These are phyloP conservation scores for Cataglyphis albicans DNA, from an alignment of 2,888 invertebrate genomes.

Conservation along the genomic window DNA sequence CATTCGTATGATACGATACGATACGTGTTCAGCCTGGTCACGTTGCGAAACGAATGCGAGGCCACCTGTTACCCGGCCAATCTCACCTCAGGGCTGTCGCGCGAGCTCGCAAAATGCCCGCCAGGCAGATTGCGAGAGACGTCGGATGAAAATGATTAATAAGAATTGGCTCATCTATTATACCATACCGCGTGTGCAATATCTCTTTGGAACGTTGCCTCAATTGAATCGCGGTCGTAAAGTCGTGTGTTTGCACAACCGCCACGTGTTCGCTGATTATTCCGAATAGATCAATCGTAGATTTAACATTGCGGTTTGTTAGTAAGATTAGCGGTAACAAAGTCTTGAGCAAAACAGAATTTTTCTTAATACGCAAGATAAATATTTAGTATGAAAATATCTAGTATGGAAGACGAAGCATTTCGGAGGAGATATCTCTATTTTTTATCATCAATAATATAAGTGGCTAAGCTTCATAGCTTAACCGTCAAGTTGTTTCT, in stretches of 20 bases:
- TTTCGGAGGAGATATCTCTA: background rate
- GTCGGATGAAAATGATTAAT: slow-evolving; percentile 70
- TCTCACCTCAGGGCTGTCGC: slow-evolving; percentile 48
- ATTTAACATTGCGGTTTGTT: background rate
- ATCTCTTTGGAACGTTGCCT: slow-evolving; percentile 53
- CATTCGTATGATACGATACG: slow-evolving; percentile 20
- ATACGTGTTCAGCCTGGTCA: slow-evolving; percentile 32
- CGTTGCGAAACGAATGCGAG: slow-evolving; percentile 58
- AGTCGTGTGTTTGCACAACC: slow-evolving; percentile 48
- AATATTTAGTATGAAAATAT: background rate
- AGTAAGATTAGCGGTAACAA: background rate
- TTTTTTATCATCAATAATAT: background rate
- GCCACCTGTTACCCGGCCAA: slow-evolving; percentile 64
- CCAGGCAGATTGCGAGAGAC: slow-evolving; percentile 60
- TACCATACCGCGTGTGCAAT: slow-evolving; percentile 54
- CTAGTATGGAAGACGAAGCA: background rate
- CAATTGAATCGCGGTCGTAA: slow-evolving; percentile 64
- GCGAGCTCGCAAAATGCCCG: slow-evolving; percentile 48
- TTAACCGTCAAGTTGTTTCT: background rate
- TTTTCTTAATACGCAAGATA: background rate
- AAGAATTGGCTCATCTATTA: slow-evolving; percentile 56
- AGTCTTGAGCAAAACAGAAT: background rate
- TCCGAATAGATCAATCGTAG: slow-evolving; percentile 37
- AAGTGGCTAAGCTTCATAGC: background rate
- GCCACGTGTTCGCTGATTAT: slow-evolving; percentile 37